phyloP scores from a whole-genome alignment of 2,797 vertebrate species.

The Ispidina lecontei region DNA sequence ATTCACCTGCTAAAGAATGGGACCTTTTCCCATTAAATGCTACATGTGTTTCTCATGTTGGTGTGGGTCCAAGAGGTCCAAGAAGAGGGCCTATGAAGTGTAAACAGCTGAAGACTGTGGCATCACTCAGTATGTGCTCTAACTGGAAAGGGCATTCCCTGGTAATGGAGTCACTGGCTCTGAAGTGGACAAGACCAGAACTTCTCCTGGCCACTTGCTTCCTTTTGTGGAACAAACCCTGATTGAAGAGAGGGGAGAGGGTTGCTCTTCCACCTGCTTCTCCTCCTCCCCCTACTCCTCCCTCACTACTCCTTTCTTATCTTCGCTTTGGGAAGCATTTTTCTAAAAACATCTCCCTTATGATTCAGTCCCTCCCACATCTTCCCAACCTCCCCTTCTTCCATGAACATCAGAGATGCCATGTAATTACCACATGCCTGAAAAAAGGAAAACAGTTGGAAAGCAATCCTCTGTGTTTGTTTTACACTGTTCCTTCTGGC shows the following conservation, averaged over 20 bases:
- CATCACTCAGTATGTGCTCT: neutral
- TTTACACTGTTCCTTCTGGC: neutral
- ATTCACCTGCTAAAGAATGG: neutral
- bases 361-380: constrained; percentile 34
- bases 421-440: constrained; percentile 24
- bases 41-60: neutral
- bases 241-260: neutral
- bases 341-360: neutral
- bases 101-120: neutral
- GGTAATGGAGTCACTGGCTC: neutral
- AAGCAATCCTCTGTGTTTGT: constrained; percentile 8
- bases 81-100: neutral
- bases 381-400: constrained; percentile 3
- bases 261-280: neutral
- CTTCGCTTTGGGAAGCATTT: constrained; percentile 14
- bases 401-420: neutral
- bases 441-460: constrained; percentile 26
- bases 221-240: neutral
- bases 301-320: neutral
- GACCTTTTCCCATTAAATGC: neutral
- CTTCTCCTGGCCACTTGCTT: neutral
- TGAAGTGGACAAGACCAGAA: fast-evolving
- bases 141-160: neutral
- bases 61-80: neutral
- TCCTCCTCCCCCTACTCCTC: neutral